Percentiles rank a stretch among this genome's conserved stretches.
Evolutionary conservation across 2,797 vertebrate genomes (phyloP).

Genomic region (Tragopan temminckii): DNA sequence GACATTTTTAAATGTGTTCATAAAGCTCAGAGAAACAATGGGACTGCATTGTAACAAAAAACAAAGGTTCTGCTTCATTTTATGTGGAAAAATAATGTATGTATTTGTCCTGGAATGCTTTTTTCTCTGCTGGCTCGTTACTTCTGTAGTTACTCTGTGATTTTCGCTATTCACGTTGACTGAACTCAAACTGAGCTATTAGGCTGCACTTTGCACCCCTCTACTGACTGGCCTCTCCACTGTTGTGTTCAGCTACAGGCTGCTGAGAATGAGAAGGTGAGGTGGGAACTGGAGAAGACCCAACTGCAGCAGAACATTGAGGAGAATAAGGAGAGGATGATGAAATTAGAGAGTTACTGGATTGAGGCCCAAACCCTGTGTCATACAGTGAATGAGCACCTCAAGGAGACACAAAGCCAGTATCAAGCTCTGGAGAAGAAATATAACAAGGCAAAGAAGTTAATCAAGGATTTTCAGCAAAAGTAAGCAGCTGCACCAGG

Average conservation of each 20-base stretch:
- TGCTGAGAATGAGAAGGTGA: constrained; percentile 95
- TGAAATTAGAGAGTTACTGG: constrained; percentile 98
- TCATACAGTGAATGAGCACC: constrained; percentile 97
- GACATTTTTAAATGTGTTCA: neutral
- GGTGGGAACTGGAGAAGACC: constrained; percentile 96
- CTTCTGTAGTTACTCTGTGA: neutral
- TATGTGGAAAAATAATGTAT: neutral
- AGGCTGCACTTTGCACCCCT: neutral
- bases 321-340: constrained; percentile 98
- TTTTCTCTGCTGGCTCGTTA: neutral
- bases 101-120: neutral
- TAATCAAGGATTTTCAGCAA: constrained; percentile 99
- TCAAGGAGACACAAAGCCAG: constrained; percentile 97
- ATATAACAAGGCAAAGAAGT: constrained; percentile 99
- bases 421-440: constrained; percentile 98
- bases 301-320: constrained; percentile 97
- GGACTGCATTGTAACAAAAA: neutral
- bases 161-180: neutral
- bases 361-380: constrained; percentile 97
- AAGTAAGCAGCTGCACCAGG: constrained; percentile 87
- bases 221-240: constrained; percentile 4
- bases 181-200: neutral
- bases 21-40: neutral
- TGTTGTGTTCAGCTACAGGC: constrained; percentile 87
- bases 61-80: neutral